Percentiles rank a stretch among this genome's conserved stretches.
These are phyloP conservation scores for Phymastichus coffea DNA, from an alignment of 1,140 invertebrate species.

Conservation along the genomic window DNA sequence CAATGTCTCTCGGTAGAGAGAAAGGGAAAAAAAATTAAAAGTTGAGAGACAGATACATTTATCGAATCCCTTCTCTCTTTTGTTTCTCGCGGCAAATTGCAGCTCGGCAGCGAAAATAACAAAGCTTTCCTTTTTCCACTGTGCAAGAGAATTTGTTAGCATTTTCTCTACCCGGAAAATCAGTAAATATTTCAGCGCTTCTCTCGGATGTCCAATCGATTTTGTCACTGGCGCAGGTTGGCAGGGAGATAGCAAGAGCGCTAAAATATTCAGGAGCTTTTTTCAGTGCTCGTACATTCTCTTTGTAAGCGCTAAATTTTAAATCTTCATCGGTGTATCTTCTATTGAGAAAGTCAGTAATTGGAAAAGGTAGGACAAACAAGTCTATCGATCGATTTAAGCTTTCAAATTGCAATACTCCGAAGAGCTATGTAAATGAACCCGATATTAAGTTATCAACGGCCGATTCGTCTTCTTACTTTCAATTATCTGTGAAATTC, in stretches of 20 bases:
- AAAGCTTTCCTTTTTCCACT: not conserved
- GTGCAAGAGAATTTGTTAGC: not conserved
- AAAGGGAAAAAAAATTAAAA: slow-evolving; percentile 5
- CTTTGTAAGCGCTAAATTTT: no score
- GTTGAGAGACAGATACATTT: slow-evolving; percentile 18
- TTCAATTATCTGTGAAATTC: slow-evolving; percentile 12
- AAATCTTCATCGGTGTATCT: no score
- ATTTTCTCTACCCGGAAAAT: not conserved
- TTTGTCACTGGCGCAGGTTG: not conserved
- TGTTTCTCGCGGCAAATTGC: slow-evolving; percentile 18
- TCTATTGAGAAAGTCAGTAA: no score
- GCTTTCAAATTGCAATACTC: slow-evolving; percentile 21
- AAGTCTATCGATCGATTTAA: slow-evolving; percentile 17
- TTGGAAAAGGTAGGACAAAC: no score
- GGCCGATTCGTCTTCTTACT: slow-evolving; percentile 31
- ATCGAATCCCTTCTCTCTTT: slow-evolving; percentile 16
- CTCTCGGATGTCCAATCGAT: not conserved
- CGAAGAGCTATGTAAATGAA: slow-evolving; percentile 35
- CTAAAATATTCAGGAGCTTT: no score
- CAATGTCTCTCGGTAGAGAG: slow-evolving; percentile 10
- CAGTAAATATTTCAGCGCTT: slow-evolving; percentile 16
- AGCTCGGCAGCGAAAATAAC: slow-evolving; percentile 18
- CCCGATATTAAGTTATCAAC: slow-evolving; percentile 38
- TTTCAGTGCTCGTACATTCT: no score
- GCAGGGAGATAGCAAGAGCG: not conserved